Base-by-base conservation (phyloP, 2,888 invertebrate genomes). In the Trisateles emortualis region DNA sequence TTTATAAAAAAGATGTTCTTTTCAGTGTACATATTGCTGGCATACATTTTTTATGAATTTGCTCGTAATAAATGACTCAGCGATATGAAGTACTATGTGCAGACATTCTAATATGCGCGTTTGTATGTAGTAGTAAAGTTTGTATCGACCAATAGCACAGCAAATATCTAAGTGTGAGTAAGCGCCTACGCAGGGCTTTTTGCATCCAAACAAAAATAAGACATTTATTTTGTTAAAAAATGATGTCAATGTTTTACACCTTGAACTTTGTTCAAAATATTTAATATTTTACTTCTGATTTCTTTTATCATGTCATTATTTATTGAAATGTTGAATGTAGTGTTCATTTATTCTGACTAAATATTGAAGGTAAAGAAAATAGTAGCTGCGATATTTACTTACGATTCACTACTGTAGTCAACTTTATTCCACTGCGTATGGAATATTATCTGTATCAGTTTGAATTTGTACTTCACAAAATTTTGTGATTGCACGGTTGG, bases 171-270 rank as follows among this genome's bases (percentile, higher is more conserved):
- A 55, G 75, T 70, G 59, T 68, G 62, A 36, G 68, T 64, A 32
- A 42, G 60, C 63, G 65, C 64, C 55, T 63, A 64, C 66, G 61
- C 63, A 61, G 45, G 44, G 26, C 52, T 67, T 70, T 68, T 68
- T 56, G 44, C 52, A 24, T 46, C 56, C 45, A 41, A 52, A 56
- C 45, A 57, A 48, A 55, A 68, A 64, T 54, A 59, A 52, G 24
- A 33, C 32, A 22, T 47, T 49, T 47, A 47, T 51, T 44, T 14
- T 40, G 38, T 35, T 48, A 40, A 24, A 38, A 46, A 46, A 35
- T 54, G 30, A 48, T 41, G 44, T 39, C 42, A 49, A 48, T 48
- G 26, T 52, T 38, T 46, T 17, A 19, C 3, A 40, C 32, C 29
- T 64, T 61, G 53, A 64, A 51, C 52, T 42, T 30, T 26, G 30